A percentile compares a stretch with the other conserved stretches of the same genome.
phyloP scores from a whole-genome alignment of 2,113 vertebrate species.

The Psittacara wagleri region DNA sequence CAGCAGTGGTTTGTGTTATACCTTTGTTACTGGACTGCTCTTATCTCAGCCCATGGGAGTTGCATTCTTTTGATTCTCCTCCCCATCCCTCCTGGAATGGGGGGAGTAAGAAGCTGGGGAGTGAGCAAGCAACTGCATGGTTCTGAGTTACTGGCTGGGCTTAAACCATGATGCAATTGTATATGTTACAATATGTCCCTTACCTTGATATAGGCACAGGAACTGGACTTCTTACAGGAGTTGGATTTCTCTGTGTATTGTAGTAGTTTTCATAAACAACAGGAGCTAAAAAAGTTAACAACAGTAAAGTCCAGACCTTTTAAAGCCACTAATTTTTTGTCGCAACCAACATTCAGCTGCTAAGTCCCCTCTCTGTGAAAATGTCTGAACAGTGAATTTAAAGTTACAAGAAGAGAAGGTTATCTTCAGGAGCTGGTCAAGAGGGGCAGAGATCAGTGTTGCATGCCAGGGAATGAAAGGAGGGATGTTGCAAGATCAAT shows the following conservation, averaged over 20 bases:
- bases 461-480: not conserved
- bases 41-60: not conserved
- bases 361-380: not conserved
- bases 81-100: not conserved
- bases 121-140: not conserved
- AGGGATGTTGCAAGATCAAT: not conserved
- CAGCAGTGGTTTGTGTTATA: not conserved
- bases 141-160: not conserved
- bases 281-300: slow-evolving; percentile 70
- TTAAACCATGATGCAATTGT: not conserved
- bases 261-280: slow-evolving; percentile 95
- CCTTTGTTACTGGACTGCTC: not conserved
- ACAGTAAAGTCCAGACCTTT: not conserved
- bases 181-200: not conserved
- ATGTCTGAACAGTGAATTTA: not conserved
- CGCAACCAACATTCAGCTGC: not conserved
- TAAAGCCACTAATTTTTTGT: not conserved
- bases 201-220: slow-evolving; percentile 63
- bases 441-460: not conserved
- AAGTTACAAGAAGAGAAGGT: not conserved
- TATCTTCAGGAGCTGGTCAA: not conserved
- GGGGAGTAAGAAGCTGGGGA: not conserved
- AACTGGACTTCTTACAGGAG: slow-evolving; percentile 40
- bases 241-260: slow-evolving; percentile 73
- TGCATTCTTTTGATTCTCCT: not conserved